Conservation (phyloP, 2,113 vertebrate species). For the Alosa alosa region DNA sequence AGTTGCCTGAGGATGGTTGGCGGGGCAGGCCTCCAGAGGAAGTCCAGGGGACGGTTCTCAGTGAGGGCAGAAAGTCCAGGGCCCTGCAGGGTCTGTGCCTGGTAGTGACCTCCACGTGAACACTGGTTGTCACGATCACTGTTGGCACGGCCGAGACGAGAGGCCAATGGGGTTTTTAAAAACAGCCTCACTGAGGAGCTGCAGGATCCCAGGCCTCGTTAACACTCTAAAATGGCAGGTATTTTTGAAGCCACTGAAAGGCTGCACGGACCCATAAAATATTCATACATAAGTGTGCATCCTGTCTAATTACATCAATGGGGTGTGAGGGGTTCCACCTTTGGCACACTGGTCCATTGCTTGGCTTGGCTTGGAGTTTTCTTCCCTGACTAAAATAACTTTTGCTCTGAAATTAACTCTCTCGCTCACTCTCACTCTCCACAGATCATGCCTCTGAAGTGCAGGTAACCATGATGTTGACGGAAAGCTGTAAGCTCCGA, state of each 20-base stretch:
- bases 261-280: background rate
- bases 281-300: background rate
- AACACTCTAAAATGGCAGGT: background rate
- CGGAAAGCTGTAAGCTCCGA: constrained; percentile 95
- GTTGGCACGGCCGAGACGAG: background rate
- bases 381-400: constrained; percentile 3
- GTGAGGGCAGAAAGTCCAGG: background rate
- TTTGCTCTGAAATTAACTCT: constrained; percentile 7
- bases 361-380: background rate
- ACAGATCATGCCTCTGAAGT: constrained; percentile 95
- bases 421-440: constrained; percentile 26
- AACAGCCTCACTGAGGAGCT: background rate
- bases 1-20: background rate
- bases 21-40: background rate
- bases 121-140: constrained; percentile 15
- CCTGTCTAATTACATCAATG: background rate
- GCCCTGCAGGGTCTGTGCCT: background rate
- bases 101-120: background rate
- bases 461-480: constrained; percentile 99
- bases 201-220: background rate
- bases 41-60: background rate
- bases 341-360: background rate
- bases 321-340: background rate
- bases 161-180: background rate
- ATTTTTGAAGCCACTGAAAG: background rate